Evolutionary conservation across 2,113 vertebrate genomes (phyloP), one percentile per base, ranked within the genome.

Genomic region (Oxyura jamaicensis): DNA sequence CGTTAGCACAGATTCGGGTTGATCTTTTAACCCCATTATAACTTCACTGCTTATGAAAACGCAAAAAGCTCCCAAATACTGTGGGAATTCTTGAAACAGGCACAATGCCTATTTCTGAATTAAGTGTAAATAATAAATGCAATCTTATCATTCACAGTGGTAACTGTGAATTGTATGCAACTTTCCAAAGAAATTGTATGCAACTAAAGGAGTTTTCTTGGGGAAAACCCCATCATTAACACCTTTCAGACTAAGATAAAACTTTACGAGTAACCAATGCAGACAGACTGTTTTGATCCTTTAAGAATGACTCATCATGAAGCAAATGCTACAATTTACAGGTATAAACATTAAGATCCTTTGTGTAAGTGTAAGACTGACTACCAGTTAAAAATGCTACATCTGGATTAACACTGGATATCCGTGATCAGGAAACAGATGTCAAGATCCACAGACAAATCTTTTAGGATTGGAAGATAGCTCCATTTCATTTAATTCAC

Each of bases 1-100:
- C 93, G 82, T 94, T 67, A 90, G 89, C 42, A 68, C 35, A 90
- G 76, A 94, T 93, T 95, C 90, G 78, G 55, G 63, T 50, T 85
- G 78, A 94, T 95, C 94, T 68, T 84, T 80, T 95, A 96, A 96
- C 91, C 82, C 87, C 78, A 83, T 95, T 83, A 72, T 83, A 97
- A 88, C 82, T 96, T 95, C 66, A 96, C 66, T 90, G 75, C 68
- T 91, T 91, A 86, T 58, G 83, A 79, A 93, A 87, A 67, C 50
- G 88, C 63, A 95, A 80, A 92, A 95, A 94, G 63, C 91, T 93
- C 84, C 67, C 78, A 90, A 82, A 83, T 94, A 80, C 75, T 77
- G 52, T 56, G n/a, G 63, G 60, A 76, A 91, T 90, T 88, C 87
- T 90, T 0, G 0, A 90, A 91, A 93, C 36, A 80, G 86, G 60